Evolutionary conservation across 2,113 vertebrate species (phyloP).

Genomic region (Phalacrocorax brasilianus): DNA sequence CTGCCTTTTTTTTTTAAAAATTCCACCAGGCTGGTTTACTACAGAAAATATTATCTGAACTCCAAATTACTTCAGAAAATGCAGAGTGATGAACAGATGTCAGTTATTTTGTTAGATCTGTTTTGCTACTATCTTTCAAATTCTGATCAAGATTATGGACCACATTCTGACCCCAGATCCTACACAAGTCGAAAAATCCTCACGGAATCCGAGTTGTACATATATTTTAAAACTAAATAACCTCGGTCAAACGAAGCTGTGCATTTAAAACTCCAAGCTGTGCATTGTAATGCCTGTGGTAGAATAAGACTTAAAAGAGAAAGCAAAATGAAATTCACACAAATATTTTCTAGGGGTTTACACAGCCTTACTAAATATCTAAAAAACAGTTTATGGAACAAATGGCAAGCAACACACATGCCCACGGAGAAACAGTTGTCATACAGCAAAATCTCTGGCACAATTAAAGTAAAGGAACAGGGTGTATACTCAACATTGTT

Average conservation of each 20-base stretch:
- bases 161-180: background rate
- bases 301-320: background rate
- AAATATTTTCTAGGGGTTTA: background rate
- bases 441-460: slow-evolving; percentile 62
- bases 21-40: background rate
- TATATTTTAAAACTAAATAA: background rate
- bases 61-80: background rate
- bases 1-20: background rate
- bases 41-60: background rate
- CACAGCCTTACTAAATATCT: background rate
- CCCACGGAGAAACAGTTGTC: slow-evolving; percentile 47
- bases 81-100: background rate
- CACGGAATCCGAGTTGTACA: background rate
- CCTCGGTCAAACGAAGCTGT: background rate
- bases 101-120: background rate
- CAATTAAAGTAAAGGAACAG: slow-evolving; percentile 71
- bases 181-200: background rate
- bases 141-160: background rate
- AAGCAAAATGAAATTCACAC: background rate
- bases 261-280: background rate
- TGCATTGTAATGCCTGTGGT: background rate
- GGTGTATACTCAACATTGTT: slow-evolving; percentile 69
- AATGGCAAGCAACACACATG: slow-evolving; percentile 27
- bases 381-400: background rate
- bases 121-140: background rate